Evolutionary conservation across 2,888 invertebrate genomes (phyloP).

Genomic region (Sturmia bella): DNA sequence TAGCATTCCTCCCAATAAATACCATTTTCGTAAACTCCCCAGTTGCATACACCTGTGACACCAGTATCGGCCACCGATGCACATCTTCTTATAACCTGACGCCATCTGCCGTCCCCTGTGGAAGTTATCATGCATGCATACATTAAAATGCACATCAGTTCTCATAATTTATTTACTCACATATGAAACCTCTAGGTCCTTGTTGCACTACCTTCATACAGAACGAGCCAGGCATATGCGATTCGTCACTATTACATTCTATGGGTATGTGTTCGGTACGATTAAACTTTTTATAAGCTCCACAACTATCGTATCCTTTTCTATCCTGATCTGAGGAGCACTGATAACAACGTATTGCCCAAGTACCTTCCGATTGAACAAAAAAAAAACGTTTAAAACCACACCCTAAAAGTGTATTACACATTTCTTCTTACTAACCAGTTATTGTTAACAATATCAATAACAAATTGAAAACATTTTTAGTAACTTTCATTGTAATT

Average conservation of each 20-base stretch:
- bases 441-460: constrained; percentile 50
- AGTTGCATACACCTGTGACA: constrained; percentile 97
- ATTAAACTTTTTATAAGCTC: constrained; percentile 93
- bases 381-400: constrained; percentile 52
- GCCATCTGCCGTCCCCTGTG: constrained; percentile 96
- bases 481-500: constrained; percentile 36
- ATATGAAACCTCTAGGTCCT: constrained; percentile 95
- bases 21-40: constrained; percentile 97
- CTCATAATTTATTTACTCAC: constrained; percentile 84
- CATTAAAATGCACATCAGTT: background rate
- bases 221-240: constrained; percentile 96
- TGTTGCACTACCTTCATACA: constrained; percentile 97
- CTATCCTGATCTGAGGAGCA: constrained; percentile 94
- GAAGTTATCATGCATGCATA: too few relatives aligned
- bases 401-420: constrained; percentile 68
- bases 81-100: constrained; percentile 94
- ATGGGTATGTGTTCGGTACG: constrained; percentile 92
- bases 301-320: constrained; percentile 90
- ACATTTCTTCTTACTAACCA: constrained; percentile 57
- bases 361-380: constrained; percentile 73
- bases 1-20: constrained; percentile 99
- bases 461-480: constrained; percentile 35
- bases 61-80: constrained; percentile 95
- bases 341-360: constrained; percentile 94
- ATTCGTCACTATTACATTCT: constrained; percentile 97